Evolutionary conservation across 2,888 invertebrate genomes (phyloP), one percentile per base, ranked within the genome.

Genomic region (Psylliodes chrysocephalus): DNA sequence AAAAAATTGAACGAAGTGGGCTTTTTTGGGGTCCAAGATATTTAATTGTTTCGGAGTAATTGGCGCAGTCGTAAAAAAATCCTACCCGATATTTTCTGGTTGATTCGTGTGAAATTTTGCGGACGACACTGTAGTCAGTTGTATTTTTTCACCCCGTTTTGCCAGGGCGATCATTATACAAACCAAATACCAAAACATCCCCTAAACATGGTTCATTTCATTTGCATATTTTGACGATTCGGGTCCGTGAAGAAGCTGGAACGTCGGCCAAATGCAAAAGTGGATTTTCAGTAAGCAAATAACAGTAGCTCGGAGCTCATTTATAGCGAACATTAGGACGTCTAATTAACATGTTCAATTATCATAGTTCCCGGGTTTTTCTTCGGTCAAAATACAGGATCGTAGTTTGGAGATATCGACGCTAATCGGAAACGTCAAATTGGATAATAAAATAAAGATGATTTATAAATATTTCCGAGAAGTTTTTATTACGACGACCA

Each of bases 281-380:
- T 64, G 59, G 68, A 68, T 71, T 46, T 73, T 70, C 69, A 65
- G 67, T 61, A 61, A 55, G 71, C 73, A 72, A 75, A 75, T 71
- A 75, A 72, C 69, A 69, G 67, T 17, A 49, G 49, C 42, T 35
- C 35, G 14, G 38, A 72, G 69, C 71, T 73, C 67, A 56, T 70
- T 70, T 61, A 64, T 71, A 67, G 68, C 65, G 71, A 73, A 70
- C 74, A 74, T 74, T 76, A 73, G 71, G 68, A 69, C 70, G 69
- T 63, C 71, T 73, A 76, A 77, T 77, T 76, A 76, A 74, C 73
- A 72, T 71, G 75, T 74, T 74, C 73, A 73, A 75, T 75, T 75
- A 74, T 67, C 73, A 70, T 71, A 71, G 67, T 60, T 70, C 46
- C 46, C 66, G 56, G 64, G 66, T 67, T 72, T 71, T 70, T 71